Evolutionary conservation across 2,797 vertebrate genomes (phyloP).

Genomic region (Micrastur ruficollis): DNA sequence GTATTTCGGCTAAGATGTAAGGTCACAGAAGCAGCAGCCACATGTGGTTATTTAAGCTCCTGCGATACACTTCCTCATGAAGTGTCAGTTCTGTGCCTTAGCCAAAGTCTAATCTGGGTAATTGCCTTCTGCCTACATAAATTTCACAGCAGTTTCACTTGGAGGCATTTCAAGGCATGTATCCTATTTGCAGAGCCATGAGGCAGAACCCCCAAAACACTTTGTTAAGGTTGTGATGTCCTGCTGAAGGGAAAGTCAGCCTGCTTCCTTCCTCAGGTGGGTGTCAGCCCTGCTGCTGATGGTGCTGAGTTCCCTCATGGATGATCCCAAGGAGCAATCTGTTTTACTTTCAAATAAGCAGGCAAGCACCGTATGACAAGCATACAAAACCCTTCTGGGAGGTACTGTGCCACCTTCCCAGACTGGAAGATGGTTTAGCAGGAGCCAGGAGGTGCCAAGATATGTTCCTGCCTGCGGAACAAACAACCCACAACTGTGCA

Average conservation of each 20-base stretch:
- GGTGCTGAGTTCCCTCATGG: background rate
- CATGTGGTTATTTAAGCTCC: background rate
- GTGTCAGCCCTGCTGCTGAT: background rate
- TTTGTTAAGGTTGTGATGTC: background rate
- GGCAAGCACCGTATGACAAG: fast-evolving
- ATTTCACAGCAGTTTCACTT: background rate
- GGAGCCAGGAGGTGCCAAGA: background rate
- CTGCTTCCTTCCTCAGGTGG: fast-evolving
- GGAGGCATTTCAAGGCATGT: background rate
- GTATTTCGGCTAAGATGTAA: background rate
- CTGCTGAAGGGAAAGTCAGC: background rate
- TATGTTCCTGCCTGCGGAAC: background rate
- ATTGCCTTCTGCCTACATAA: background rate
- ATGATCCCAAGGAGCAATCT: background rate
- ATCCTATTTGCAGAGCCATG: background rate
- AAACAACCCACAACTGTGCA: background rate
- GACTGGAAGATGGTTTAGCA: background rate
- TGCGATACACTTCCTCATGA: background rate
- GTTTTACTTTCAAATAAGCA: background rate
- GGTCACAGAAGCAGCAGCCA: fast-evolving
- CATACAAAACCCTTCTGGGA: background rate
- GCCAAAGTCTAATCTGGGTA: background rate
- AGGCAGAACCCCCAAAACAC: background rate
- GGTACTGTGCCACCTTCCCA: background rate
- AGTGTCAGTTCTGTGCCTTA: background rate